Conservation (phyloP, 2,888 invertebrate species). For the Tiliacea aurago region DNA sequence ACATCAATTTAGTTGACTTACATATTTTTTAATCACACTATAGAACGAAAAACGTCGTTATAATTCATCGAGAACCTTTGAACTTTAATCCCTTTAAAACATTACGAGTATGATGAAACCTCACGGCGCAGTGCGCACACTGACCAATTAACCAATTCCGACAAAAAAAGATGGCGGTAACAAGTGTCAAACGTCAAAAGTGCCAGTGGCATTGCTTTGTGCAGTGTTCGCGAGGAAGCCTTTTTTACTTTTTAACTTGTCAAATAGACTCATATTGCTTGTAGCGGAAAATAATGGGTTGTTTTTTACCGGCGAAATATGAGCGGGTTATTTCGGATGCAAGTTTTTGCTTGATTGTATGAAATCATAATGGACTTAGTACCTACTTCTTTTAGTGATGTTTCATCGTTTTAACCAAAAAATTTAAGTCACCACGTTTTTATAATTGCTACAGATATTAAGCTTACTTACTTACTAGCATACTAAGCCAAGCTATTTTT, state of each 20-base stretch:
- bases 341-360: background rate
- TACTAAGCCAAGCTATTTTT: background rate
- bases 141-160: slow-evolving; percentile 38
- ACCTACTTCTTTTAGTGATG: too few relatives aligned
- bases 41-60: background rate
- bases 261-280: slow-evolving; percentile 26
- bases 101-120: slow-evolving; percentile 1
- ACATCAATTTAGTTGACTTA: background rate
- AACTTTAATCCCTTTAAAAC: background rate
- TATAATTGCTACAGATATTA: background rate
- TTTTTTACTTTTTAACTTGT: slow-evolving; percentile 38
- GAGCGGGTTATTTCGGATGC: background rate
- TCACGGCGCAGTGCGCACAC: slow-evolving; percentile 8
- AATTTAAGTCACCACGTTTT: background rate
- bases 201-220: slow-evolving; percentile 48
- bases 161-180: slow-evolving; percentile 39
- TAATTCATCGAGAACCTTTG: background rate
- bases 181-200: slow-evolving; percentile 55
- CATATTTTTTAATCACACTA: background rate
- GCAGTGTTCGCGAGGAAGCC: slow-evolving; percentile 14
- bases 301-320: background rate
- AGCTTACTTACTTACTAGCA: too few relatives aligned
- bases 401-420: background rate
- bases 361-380: background rate
- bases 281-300: slow-evolving; percentile 18